phyloP scores from a whole-genome alignment of 1,140 invertebrate genomes.

The Drosophila erecta region DNA sequence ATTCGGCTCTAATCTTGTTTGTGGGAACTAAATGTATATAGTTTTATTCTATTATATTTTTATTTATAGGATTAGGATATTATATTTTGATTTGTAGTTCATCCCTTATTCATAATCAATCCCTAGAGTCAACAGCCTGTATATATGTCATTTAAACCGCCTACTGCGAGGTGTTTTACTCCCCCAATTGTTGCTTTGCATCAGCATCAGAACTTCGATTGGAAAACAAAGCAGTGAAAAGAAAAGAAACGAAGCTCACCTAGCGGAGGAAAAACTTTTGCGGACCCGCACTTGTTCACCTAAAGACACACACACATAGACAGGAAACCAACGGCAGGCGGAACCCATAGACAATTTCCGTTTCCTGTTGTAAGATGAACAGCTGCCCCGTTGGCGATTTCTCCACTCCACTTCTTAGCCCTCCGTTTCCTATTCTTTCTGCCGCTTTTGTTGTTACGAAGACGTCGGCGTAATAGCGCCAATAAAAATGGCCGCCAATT shows the following conservation, averaged over 20 bases:
- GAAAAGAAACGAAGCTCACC: conserved; percentile 26
- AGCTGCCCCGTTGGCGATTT: conserved; percentile 35
- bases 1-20: no score
- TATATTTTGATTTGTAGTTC: neutral
- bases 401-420: neutral
- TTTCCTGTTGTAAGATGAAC: conserved; percentile 75
- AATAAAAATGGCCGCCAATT: conserved; percentile 64
- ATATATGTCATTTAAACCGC: conserved; percentile 69
- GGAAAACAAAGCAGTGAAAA: conserved; percentile 41
- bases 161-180: conserved; percentile 49
- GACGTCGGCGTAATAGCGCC: conserved; percentile 55
- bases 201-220: conserved; percentile 39
- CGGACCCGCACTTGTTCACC: conserved; percentile 11
- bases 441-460: conserved; percentile 17
- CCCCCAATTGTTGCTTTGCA: conserved; percentile 27
- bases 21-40: no score
- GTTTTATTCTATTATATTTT: no score
- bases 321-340: conserved; percentile 40
- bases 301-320: conserved; percentile 22
- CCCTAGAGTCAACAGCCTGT: conserved; percentile 34
- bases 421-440: conserved; percentile 7
- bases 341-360: conserved; percentile 74
- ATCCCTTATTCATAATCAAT: conserved; percentile 12
- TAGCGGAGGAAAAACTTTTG: conserved; percentile 51
- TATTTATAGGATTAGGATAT: no score